Evolutionary conservation across 2,113 vertebrate genomes (phyloP), one percentile per base, ranked within the genome.

Genomic region (Taurulus bubalis): DNA sequence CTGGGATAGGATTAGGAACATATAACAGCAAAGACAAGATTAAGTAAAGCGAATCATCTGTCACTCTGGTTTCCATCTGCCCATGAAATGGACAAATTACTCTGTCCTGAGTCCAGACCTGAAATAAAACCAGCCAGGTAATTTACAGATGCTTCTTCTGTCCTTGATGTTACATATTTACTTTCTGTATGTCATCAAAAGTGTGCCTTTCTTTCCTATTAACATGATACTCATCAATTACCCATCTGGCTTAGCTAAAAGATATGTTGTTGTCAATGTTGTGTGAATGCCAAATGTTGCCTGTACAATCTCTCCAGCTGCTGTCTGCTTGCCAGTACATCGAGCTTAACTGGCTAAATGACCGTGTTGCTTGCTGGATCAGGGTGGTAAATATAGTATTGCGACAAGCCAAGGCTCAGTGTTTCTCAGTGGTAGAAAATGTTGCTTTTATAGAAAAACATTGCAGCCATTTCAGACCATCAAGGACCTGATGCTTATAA

Each of bases 231-330:
- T 79, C 60, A 80, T 91, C 85, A 88, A 83, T 90, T 88, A 82
- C 56, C 85, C 85, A 87, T 92, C 84, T 90, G 86, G 80, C 73
- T 40, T 67, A 85, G 65, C 66, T 42, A 65, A 67, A 77, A 67
- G 32, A 87, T 78, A 65, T 84, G 89, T 87, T 84, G 84, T 58
- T 79, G 64, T 72, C 49, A 79, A 77, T 79, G 78, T 84, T 74
- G 53, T 71, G 28, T 67, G 68, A 90, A 86, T 79, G 90, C 73
- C 90, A 89, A 90, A 89, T 87, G 86, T 79, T 71, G 66, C 64
- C 85, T 71, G 80, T 62, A 80, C 82, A 79, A 80, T 87, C 87
- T 87, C 77, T 89, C 85, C 90, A 91, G 86, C 87, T 91, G 91
- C 85, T 80, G 85, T 70, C 74, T 78, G 84, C 83, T 89, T 91